Conservation (phyloP, 2,888 invertebrate species). For the Nudaria mundana region DNA sequence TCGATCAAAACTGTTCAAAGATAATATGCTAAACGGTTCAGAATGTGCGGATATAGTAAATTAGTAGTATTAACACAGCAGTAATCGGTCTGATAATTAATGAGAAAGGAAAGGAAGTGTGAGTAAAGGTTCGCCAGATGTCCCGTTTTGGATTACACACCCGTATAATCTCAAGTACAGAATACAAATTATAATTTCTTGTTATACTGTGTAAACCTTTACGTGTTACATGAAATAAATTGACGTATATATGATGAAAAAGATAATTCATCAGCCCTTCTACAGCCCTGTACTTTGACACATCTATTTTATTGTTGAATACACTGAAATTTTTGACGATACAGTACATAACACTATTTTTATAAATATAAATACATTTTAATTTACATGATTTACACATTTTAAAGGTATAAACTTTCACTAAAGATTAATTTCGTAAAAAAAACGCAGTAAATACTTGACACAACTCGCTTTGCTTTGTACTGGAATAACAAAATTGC, state of each 20-base stretch:
- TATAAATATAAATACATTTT: slow-evolving; percentile 41
- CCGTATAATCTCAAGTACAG: slow-evolving; percentile 44
- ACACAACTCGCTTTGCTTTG: slow-evolving; percentile 77
- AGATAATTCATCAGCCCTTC: slow-evolving; percentile 56
- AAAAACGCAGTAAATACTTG: slow-evolving; percentile 69
- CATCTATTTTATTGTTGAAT: slow-evolving; percentile 49
- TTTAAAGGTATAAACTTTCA: slow-evolving; percentile 54
- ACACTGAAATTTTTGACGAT: slow-evolving; percentile 16
- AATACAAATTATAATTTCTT: slow-evolving; percentile 55
- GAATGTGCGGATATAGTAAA: not conserved
- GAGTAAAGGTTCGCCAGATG: slow-evolving; percentile 54
- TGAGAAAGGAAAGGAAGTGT: slow-evolving; percentile 47
- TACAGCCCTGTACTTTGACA: slow-evolving; percentile 66
- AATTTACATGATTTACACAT: slow-evolving; percentile 31
- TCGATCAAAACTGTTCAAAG: not conserved
- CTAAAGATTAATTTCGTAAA: slow-evolving; percentile 50
- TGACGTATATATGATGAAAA: too few species aligned
- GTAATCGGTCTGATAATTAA: slow-evolving; percentile 44
- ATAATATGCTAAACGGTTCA: slow-evolving; percentile 4
- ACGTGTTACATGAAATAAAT: too few species aligned
- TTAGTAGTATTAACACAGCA: too few species aligned
- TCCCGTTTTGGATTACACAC: slow-evolving; percentile 51
- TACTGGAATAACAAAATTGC: slow-evolving; percentile 48
- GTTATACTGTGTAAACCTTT: too few species aligned
- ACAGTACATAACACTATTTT: slow-evolving; percentile 11